Evolutionary conservation across 2,888 invertebrate species (phyloP).

Genomic region (Tiphia femorata): DNA sequence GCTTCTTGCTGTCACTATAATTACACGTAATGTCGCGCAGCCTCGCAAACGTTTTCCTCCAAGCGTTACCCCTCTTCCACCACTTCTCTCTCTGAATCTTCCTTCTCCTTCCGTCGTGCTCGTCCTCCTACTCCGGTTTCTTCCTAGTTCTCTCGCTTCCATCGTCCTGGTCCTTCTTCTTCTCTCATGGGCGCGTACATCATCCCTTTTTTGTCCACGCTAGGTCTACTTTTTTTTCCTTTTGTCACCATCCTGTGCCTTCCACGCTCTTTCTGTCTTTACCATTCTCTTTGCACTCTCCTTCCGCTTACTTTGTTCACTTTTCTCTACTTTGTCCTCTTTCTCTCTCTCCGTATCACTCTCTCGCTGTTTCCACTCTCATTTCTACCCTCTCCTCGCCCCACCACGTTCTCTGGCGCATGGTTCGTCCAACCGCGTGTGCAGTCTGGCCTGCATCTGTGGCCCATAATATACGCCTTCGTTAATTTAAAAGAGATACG

Average conservation of each 20-base stretch:
- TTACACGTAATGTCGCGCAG: constrained; percentile 51
- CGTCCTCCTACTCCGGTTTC: too few species aligned
- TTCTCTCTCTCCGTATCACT: background rate
- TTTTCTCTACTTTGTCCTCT: background rate
- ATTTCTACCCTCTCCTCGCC: too few species aligned
- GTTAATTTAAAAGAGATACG: constrained; percentile 46
- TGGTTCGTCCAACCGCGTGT: too few species aligned
- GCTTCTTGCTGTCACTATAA: constrained; percentile 51
- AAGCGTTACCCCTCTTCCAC: constrained; percentile 12
- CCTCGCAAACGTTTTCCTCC: constrained; percentile 25
- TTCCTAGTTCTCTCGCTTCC: too few species aligned
- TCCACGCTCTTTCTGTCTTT: constrained; percentile 10
- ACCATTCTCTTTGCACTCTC: background rate
- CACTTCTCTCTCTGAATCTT: constrained; percentile 15
- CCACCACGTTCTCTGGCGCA: too few species aligned
- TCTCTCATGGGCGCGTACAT: too few species aligned
- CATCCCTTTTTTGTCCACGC: too few species aligned
- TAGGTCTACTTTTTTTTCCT: constrained; percentile 1
- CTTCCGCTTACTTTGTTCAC: background rate
- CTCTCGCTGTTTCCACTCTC: too few species aligned
- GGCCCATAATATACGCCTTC: constrained; percentile 39
- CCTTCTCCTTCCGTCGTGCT: constrained; percentile 18
- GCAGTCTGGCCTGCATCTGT: constrained; percentile 22
- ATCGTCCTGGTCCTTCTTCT: too few species aligned
- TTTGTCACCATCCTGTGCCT: constrained; percentile 6